Conservation (phyloP, 1,140 invertebrate species). For the Semibalanus balanoides region DNA sequence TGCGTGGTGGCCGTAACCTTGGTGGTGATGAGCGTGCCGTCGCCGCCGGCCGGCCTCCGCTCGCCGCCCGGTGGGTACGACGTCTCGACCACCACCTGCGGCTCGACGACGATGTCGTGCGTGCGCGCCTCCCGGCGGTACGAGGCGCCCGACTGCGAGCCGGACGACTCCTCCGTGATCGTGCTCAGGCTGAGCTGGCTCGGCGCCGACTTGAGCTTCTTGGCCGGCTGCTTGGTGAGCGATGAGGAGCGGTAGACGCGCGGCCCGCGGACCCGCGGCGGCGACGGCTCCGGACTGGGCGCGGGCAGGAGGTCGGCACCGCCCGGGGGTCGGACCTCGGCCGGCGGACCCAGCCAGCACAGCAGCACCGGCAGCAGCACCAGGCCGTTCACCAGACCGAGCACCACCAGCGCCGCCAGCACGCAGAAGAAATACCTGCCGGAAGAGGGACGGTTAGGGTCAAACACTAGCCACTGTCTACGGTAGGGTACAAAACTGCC, state of each 20-base stretch:
- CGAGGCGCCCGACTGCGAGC: conserved; percentile 49
- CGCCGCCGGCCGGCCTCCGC: not conserved
- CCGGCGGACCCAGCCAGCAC: conserved; percentile 70
- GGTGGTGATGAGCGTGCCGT: conserved; percentile 47
- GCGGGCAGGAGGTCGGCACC: conserved; percentile 23
- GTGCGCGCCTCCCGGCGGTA: conserved; percentile 21
- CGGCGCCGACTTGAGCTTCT: conserved; percentile 29
- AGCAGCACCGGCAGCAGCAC: conserved; percentile 84
- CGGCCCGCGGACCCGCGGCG: conserved; percentile 11
- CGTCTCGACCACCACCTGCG: conserved; percentile 86
- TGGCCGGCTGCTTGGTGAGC: not conserved
- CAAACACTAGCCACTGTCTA: not conserved
- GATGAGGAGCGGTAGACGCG: conserved; percentile 7
- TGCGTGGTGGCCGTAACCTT: conserved; percentile 85
- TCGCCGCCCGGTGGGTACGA: conserved; percentile 44
- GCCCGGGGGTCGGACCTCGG: conserved; percentile 47
- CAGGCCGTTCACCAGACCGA: conserved; percentile 82
- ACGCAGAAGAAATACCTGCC: conserved; percentile 75
- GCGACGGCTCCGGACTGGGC: conserved; percentile 23
- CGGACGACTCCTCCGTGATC: conserved; percentile 75
- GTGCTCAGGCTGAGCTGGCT: conserved; percentile 71
- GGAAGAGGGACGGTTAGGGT: conserved; percentile 20
- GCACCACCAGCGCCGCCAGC: conserved; percentile 61
- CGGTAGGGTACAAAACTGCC: no score
- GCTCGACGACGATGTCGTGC: conserved; percentile 85